A percentile compares a stretch with the other conserved stretches of the same genome.
Conservation (phyloP, 2,888 invertebrate genomes). For the Eugnorisma glareosa region DNA sequence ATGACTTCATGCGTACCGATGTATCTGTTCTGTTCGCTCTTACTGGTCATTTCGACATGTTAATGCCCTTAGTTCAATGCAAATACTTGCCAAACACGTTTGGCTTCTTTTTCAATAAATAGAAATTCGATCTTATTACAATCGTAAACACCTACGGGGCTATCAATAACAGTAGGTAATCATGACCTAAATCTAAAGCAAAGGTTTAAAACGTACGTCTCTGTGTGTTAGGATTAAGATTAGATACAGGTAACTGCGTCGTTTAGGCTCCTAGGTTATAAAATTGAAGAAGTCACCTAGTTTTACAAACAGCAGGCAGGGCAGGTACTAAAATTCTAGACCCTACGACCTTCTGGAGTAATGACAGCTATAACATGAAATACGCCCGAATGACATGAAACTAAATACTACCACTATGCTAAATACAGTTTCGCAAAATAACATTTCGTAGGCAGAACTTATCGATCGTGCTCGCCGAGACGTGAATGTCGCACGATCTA, state of each 20-base stretch:
- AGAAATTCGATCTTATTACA: conserved; percentile 52
- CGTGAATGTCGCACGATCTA: conserved; percentile 64
- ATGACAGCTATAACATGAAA: conserved; percentile 52
- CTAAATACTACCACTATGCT: conserved; percentile 45
- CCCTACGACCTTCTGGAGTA: conserved; percentile 38
- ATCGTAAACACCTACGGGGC: conserved; percentile 45
- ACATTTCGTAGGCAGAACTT: conserved; percentile 53
- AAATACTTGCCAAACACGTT: conserved; percentile 67
- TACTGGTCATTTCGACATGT: conserved; percentile 65
- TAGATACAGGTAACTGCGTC: conserved; percentile 23
- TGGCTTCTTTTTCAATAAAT: conserved; percentile 57
- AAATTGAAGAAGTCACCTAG: conserved; percentile 17
- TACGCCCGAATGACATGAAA: conserved; percentile 46
- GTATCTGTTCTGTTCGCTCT: conserved; percentile 65
- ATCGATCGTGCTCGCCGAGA: conserved; percentile 60
- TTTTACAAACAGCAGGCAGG: neutral
- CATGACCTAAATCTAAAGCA: conserved; percentile 66
- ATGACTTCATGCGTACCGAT: conserved; percentile 71
- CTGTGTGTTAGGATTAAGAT: conserved; percentile 30
- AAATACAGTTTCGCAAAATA: conserved; percentile 61
- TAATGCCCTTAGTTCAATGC: conserved; percentile 64
- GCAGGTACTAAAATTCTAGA: conserved; percentile 39
- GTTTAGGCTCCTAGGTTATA: conserved; percentile 25
- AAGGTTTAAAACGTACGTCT: conserved; percentile 52
- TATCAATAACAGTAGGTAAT: conserved; percentile 60